These are phyloP conservation scores for Brachypteracias leptosomus DNA, from an alignment of 2,113 vertebrate genomes.

Conservation along the genomic window DNA sequence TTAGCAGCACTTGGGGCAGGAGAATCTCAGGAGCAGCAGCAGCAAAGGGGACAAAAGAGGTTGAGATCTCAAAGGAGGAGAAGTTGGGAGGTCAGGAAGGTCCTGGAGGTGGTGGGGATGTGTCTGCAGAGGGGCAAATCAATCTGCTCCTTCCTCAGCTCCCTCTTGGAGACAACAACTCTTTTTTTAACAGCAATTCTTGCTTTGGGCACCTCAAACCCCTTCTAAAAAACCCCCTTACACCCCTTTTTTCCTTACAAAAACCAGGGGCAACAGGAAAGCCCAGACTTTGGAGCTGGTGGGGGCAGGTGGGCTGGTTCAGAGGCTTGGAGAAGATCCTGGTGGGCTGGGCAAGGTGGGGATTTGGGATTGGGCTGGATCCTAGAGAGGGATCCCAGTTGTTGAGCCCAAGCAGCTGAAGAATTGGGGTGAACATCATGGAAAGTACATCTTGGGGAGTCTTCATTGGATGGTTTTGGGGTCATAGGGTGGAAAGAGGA, in stretches of 20 bases:
- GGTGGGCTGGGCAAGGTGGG: background rate
- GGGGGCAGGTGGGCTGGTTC: background rate
- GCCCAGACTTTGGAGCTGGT: background rate
- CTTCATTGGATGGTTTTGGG: background rate
- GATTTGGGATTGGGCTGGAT: accelerated
- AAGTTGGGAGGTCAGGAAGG: background rate
- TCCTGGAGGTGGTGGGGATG: background rate
- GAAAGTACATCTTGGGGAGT: background rate
- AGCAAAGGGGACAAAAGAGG: background rate
- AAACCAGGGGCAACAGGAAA: background rate
- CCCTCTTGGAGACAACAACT: too few species aligned
- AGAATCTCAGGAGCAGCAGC: background rate
- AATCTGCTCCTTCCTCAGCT: accelerated
- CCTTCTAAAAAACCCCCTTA: too few species aligned
- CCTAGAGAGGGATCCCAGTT: accelerated
- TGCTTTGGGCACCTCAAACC: too few species aligned
- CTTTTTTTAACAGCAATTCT: too few species aligned
- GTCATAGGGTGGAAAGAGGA: background rate
- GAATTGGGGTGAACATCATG: accelerated
- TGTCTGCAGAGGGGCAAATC: accelerated
- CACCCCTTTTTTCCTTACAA: too few species aligned
- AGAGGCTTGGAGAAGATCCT: background rate
- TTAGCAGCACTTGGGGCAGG: background rate
- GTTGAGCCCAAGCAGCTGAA: background rate
- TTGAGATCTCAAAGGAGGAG: background rate